Evolutionary conservation across 2,888 invertebrate genomes (phyloP).

Genomic region (Antheraea yamamai): DNA sequence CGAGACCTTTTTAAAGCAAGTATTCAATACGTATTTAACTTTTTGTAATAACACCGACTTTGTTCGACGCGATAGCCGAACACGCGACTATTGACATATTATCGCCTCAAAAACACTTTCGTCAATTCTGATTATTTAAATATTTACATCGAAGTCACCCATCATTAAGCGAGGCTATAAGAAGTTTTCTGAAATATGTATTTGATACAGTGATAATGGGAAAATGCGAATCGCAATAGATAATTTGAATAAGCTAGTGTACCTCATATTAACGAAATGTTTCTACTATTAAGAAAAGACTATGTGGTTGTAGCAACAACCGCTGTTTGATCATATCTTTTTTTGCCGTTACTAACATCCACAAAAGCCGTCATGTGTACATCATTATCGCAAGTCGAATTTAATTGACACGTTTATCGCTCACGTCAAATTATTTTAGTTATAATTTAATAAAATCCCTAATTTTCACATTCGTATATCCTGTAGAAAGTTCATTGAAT

Average conservation of each 20-base stretch:
- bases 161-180: neutral
- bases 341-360: neutral
- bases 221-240: neutral
- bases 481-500: neutral
- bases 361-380: neutral
- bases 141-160: no score
- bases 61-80: no score
- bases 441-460: neutral
- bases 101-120: no score
- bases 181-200: neutral
- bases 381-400: neutral
- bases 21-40: no score
- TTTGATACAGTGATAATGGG: neutral
- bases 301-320: neutral
- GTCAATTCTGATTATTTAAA: no score
- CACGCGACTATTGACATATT: no score
- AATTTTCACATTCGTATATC: neutral
- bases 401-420: slow-evolving; percentile 11
- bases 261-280: neutral
- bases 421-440: slow-evolving; percentile 3
- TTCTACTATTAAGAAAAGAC: neutral
- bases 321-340: neutral
- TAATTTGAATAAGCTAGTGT: neutral
- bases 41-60: no score
- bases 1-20: no score